Evolutionary conservation across 1,140 invertebrate species (phyloP), one percentile per base, ranked within the genome.

Genomic region (Diorhabda carinulata): DNA sequence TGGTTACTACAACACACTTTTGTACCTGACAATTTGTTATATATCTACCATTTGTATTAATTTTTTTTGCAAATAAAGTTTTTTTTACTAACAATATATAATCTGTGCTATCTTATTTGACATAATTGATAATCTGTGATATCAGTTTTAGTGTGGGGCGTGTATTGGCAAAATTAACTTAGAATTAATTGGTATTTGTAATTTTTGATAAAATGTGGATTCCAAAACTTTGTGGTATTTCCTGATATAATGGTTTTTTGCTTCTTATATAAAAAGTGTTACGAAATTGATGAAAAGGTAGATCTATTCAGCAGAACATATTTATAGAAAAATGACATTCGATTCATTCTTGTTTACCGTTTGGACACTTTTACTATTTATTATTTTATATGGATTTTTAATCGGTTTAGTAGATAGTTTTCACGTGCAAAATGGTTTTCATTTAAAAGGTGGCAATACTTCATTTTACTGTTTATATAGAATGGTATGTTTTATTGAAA

Each of bases 381-480:
- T 57, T n/a, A 57, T 71, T 57, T 67, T 67, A n/a, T 71, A 63
- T 64, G 65, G 70, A 40, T 71, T 71, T 67, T 7, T 71, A 43
- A 59, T 64, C 41, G 70, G 70, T 43, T 7, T 71, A 57, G 42
- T 63, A 25, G 59, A 64, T 67, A 57, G 57, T 67, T 45, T 59
- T 47, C 25, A 56, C 3, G 52, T 56, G 3, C 64, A 57, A 41
- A 65, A 43, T 43, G 56, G 64, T 42, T 65, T 56, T 57, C 64
- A 65, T 40, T 57, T 65, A 40, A 56, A 57, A 65, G 64, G 56
- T 60, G 52, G 61, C 7, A 63, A 42, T 58, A 10, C 10, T 62
- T 63, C 44, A 7, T 68, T 62, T 57, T 47, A 44, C 41, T 63
- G 42, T 63, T 25, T 57, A 25, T 57, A 61, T 41, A 63, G 41